Conservation (phyloP, 2,113 vertebrate genomes). For the Nyctibius bracteatus region DNA sequence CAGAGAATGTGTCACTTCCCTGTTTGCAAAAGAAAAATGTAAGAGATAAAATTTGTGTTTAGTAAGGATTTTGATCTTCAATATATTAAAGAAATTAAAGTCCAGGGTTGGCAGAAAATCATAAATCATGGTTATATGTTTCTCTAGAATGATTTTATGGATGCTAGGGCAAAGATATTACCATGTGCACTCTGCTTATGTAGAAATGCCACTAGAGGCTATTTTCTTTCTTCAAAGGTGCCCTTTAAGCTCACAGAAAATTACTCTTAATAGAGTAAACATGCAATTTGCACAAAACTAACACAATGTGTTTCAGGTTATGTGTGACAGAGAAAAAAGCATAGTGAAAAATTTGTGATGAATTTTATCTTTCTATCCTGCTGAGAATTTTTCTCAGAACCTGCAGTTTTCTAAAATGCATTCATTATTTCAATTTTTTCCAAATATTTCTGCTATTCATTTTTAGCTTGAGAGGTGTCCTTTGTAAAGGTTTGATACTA, state of each 20-base stretch:
- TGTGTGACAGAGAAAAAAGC: not conserved
- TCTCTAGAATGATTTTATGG: slow-evolving; percentile 39
- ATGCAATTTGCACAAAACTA: slow-evolving; percentile 25
- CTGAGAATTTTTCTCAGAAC: not conserved
- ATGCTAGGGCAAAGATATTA: slow-evolving; percentile 53
- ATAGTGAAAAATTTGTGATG: not conserved
- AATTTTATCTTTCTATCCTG: not conserved
- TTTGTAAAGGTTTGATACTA: not conserved
- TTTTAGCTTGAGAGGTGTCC: not conserved
- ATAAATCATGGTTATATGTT: slow-evolving; percentile 64
- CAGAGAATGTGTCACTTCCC: slow-evolving; percentile 37
- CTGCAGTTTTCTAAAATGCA: fast-evolving
- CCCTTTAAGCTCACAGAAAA: slow-evolving; percentile 49
- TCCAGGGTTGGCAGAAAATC: slow-evolving; percentile 45
- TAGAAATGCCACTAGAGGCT: slow-evolving; percentile 41
- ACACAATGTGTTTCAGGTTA: not conserved
- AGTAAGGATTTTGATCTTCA: slow-evolving; percentile 62
- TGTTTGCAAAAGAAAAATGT: slow-evolving; percentile 49
- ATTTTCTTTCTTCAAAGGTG: slow-evolving; percentile 52
- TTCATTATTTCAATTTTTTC: not conserved
- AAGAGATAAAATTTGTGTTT: slow-evolving; percentile 62
- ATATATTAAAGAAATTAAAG: slow-evolving; percentile 56
- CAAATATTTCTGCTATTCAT: not conserved
- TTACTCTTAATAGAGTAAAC: slow-evolving; percentile 57
- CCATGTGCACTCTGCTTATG: slow-evolving; percentile 24